A percentile compares a stretch with the other conserved stretches of the same genome.
Conservation (phyloP, 2,797 vertebrate genomes). For the Pantherophis vulpinus region DNA sequence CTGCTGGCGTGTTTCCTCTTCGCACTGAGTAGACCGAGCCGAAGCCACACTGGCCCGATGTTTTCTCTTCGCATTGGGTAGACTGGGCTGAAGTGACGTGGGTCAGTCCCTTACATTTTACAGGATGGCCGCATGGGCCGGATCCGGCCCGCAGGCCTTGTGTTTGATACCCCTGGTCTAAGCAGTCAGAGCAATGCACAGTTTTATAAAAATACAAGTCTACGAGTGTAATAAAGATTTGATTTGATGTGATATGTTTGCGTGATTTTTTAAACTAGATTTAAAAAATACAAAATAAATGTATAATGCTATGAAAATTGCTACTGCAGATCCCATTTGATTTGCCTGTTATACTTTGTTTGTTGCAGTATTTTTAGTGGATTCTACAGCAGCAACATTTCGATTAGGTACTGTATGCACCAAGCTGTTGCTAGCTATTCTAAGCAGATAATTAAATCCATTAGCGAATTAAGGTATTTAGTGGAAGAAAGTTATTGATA, state of each 20-base stretch:
- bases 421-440: constrained; percentile 40
- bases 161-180: neutral
- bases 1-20: too few species aligned
- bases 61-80: too few species aligned
- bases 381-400: neutral
- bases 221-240: neutral
- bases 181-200: neutral
- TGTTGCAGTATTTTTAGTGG: constrained; percentile 25
- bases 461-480: constrained; percentile 26
- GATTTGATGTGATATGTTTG: neutral
- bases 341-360: neutral
- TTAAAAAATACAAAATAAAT: neutral
- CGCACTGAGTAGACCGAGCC: too few species aligned
- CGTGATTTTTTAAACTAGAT: neutral
- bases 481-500: constrained; percentile 26
- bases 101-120: too few species aligned
- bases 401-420: neutral
- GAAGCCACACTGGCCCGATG: too few species aligned
- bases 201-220: neutral
- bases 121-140: too few species aligned
- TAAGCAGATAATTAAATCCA: constrained; percentile 30
- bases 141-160: too few species aligned
- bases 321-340: neutral
- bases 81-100: too few species aligned
- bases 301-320: neutral